Base-by-base conservation (phyloP, 2,888 invertebrate species). In the Lithodes maja region DNA sequence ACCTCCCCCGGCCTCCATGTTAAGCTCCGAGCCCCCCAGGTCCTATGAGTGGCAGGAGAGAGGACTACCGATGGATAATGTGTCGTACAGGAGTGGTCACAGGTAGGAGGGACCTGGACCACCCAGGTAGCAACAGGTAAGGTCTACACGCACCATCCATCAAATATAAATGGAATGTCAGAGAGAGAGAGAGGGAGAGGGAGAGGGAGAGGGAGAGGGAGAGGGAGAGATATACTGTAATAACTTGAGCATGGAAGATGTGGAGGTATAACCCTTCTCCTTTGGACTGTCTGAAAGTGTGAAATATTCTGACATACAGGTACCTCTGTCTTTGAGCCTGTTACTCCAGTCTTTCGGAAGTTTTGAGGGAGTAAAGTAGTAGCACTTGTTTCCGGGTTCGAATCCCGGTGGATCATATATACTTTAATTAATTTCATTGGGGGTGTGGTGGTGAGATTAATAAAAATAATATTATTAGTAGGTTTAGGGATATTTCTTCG, bases 31-130 rank as follows among this genome's bases (percentile, higher is more conserved):
- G 75, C 85, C 89, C 55, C 89, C 86, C 2, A 86, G 91, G 68
- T 53, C 80, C 2, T 91, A 88, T 61, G 91, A 91, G 17, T 90
- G 91, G 87, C 87, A 90, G 83, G 91, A 91, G 53, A 55, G 90
- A 69, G 90, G 85, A 9, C 82, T 91, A n/a, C 88, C 91, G 52
- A 69, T 91, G 15, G 91, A 91, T 80, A 82, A 84, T 68, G 84
- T 90, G 52, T 91, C 91, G 1, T 90, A 88, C 53, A 90, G 89
- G 33, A 91, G 90, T 81, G 85, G 75, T 50, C 90, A 87, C 33
- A 80, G 90, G 78, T 91, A 85, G 17, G 15, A 17, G 12, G 71
- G 61, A 12, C 61, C 61, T 61, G 61, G 5, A 61, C 61, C 33
- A 33, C 33, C 33, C 33, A 33, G 33, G 33, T 33, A 33, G 33